phyloP scores from a whole-genome alignment of 2,797 vertebrate genomes.

The Yasuhikotakia modesta region DNA sequence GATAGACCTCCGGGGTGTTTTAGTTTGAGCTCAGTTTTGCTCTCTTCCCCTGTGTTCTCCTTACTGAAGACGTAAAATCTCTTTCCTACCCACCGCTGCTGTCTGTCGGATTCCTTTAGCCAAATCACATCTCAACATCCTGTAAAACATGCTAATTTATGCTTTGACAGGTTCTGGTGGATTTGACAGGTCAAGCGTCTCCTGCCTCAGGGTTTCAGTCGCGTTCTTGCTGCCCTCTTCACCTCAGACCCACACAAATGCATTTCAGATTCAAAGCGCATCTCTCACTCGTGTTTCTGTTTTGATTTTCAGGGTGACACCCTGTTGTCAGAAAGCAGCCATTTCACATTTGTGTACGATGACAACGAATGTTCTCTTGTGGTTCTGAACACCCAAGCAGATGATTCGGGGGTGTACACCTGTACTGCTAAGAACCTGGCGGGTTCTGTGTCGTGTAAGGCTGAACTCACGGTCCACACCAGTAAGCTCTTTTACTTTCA shows the following conservation, averaged over 20 bases:
- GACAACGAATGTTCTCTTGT: constrained; percentile 95
- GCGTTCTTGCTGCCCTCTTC: constrained; percentile 34
- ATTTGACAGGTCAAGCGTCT: no score
- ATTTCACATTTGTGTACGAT: constrained; percentile 93
- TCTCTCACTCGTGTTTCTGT: not conserved
- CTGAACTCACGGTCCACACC: constrained; percentile 87
- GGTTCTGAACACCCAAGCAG: constrained; percentile 81
- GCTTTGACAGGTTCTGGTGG: constrained; percentile 42
- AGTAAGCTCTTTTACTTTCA: constrained; percentile 70
- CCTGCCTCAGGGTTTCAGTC: constrained; percentile 29
- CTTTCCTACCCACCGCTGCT: constrained; percentile 10
- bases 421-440: constrained; percentile 91
- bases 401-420: constrained; percentile 92
- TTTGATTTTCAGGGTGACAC: constrained; percentile 80
- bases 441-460: constrained; percentile 94
- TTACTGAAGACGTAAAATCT: not conserved
- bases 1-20: constrained; percentile 29
- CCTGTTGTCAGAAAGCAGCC: constrained; percentile 89
- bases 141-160: constrained; percentile 56
- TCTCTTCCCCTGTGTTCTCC: not conserved
- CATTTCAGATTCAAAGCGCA: constrained; percentile 24
- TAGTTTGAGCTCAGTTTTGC: constrained; percentile 31
- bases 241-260: constrained; percentile 37
- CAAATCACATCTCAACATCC: constrained; percentile 27
- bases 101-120: constrained; percentile 19